A percentile compares a stretch with the other conserved stretches of the same genome.
Conservation (phyloP, 1,140 invertebrate species). For the Marisa cornuarietis region DNA sequence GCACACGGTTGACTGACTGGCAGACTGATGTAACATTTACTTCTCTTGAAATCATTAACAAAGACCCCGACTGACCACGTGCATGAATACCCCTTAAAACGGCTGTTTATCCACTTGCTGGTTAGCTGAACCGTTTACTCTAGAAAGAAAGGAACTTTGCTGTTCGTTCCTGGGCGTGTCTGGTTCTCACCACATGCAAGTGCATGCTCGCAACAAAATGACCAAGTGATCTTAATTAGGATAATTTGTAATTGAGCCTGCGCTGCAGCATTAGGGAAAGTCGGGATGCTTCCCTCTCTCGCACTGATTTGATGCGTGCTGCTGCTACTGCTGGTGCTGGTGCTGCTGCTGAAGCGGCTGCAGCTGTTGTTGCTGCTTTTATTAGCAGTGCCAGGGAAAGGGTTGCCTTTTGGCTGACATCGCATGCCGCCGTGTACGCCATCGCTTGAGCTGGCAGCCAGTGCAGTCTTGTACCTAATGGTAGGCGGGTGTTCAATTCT, state of each 20-base stretch:
- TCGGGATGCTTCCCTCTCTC: background rate
- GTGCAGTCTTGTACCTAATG: background rate
- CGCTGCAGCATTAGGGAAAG: background rate
- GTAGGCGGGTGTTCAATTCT: background rate
- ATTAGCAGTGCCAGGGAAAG: background rate
- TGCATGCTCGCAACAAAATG: background rate
- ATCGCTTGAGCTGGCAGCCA: background rate
- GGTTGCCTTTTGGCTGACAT: background rate
- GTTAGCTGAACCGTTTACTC: background rate
- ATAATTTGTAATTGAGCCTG: background rate
- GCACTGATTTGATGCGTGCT: constrained; percentile 2
- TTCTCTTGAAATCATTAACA: no score
- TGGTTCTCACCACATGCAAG: no score
- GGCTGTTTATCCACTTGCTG: background rate
- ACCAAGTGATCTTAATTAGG: background rate
- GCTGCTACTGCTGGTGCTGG: constrained; percentile 5
- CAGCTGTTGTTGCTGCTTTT: background rate
- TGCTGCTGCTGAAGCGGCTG: constrained; percentile 4
- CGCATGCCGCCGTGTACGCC: no score
- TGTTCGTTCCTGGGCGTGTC: background rate
- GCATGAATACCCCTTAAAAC: background rate
- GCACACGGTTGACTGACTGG: no score
- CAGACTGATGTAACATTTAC: no score
- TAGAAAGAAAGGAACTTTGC: background rate
- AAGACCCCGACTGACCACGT: background rate